Evolutionary conservation across 2,113 vertebrate genomes (phyloP).

Genomic region (Pygoscelis antarcticus): DNA sequence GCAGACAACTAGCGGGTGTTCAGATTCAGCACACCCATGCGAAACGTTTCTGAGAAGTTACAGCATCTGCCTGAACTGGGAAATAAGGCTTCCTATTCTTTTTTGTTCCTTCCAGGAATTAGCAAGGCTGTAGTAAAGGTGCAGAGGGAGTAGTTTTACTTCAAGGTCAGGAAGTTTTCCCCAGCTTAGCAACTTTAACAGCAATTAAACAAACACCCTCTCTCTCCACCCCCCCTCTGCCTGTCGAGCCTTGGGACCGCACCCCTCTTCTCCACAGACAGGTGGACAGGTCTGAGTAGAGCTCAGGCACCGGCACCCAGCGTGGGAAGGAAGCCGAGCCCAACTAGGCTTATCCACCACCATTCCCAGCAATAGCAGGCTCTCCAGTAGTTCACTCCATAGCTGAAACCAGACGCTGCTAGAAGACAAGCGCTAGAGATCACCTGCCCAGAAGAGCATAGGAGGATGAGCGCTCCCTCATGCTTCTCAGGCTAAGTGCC

Average conservation of each 20-base stretch:
- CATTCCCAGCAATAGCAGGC: neutral
- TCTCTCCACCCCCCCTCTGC: neutral
- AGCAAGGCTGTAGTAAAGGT: neutral
- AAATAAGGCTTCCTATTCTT: neutral
- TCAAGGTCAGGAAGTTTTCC: neutral
- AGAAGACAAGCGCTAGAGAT: neutral
- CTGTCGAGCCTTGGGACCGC: neutral
- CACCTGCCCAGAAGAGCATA: neutral
- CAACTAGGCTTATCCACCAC: neutral
- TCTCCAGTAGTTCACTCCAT: neutral
- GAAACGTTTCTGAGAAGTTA: neutral
- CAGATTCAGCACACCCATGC: neutral
- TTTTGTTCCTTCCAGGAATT: neutral
- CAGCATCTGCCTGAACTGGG: neutral
- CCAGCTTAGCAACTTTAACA: neutral
- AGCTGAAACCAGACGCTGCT: neutral
- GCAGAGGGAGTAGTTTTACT: neutral
- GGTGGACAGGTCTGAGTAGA: neutral
- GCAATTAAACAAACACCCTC: neutral
- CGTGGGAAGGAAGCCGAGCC: neutral
- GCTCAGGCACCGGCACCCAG: neutral
- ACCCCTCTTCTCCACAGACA: too few species aligned
- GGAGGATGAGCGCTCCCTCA: neutral
- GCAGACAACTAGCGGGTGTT: neutral
- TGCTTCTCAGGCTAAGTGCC: neutral